Percentiles rank a stretch among this genome's conserved stretches.
Conservation (phyloP, 1,140 invertebrate species). For the Glomeris maerens region DNA sequence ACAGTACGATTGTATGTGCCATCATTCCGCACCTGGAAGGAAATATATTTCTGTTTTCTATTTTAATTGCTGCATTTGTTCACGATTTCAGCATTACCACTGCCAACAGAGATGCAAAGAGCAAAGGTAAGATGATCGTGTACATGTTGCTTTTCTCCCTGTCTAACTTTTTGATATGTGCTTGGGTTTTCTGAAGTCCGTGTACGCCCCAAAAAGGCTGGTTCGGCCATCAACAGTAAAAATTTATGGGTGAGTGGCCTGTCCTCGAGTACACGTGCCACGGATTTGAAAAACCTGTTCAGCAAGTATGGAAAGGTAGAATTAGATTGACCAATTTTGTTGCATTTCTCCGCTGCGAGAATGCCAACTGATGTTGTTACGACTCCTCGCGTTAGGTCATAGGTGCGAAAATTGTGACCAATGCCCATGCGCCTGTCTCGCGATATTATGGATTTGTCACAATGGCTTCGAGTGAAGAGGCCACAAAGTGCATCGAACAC, state of each 20-base stretch:
- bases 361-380: constrained; percentile 5
- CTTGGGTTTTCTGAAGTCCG: no score
- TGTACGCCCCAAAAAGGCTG: constrained; percentile 4
- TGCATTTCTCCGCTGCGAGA: constrained; percentile 4
- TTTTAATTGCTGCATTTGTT: no score
- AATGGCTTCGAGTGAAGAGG: constrained; percentile 75
- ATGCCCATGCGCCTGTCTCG: constrained; percentile 73
- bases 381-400: constrained; percentile 36
- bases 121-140: no score
- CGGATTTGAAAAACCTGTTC: constrained; percentile 79
- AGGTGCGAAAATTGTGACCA: constrained; percentile 91
- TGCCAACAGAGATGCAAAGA: no score
- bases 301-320: constrained; percentile 81
- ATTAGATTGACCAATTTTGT: not conserved
- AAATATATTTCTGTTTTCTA: no score
- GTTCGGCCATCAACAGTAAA: constrained; percentile 36
- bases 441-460: constrained; percentile 90
- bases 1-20: no score
- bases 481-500: constrained; percentile 73
- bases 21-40: no score
- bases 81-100: no score
- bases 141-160: no score
- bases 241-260: constrained; percentile 88
- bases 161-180: no score
- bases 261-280: constrained; percentile 71